These are phyloP conservation scores for Papilio helenus DNA, from an alignment of 1,140 invertebrate species.

Conservation along the genomic window DNA sequence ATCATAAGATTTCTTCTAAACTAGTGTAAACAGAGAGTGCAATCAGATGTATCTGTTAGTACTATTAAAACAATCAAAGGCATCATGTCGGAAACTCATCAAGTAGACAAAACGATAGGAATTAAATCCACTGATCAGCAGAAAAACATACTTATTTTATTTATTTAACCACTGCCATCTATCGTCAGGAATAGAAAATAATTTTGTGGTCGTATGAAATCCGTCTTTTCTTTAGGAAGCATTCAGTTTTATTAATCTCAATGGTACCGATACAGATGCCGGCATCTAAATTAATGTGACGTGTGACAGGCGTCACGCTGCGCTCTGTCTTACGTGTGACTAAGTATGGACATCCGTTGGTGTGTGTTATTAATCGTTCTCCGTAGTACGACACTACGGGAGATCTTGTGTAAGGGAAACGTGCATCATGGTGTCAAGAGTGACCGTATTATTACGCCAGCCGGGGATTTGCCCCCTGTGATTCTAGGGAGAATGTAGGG, in stretches of 20 bases:
- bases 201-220: neutral
- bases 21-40: too few species aligned
- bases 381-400: neutral
- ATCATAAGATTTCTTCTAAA: too few species aligned
- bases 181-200: too few species aligned
- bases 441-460: too few species aligned
- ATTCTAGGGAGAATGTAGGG: too few species aligned
- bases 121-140: too few species aligned
- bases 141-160: neutral
- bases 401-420: neutral
- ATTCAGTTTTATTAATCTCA: neutral
- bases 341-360: conserved; percentile 22
- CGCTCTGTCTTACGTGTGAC: neutral
- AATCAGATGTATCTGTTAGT: too few species aligned
- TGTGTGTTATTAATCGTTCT: neutral
- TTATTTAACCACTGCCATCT: too few species aligned
- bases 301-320: neutral
- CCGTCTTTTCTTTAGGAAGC: neutral
- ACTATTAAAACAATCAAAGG: too few species aligned
- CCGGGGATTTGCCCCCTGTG: too few species aligned
- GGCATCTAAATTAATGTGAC: conserved; percentile 2
- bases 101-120: too few species aligned
- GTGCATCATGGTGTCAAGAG: neutral
- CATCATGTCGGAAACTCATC: too few species aligned
- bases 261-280: neutral